These are phyloP conservation scores for Hycleus cichorii DNA, from an alignment of 1,140 invertebrate genomes.

Conservation along the genomic window DNA sequence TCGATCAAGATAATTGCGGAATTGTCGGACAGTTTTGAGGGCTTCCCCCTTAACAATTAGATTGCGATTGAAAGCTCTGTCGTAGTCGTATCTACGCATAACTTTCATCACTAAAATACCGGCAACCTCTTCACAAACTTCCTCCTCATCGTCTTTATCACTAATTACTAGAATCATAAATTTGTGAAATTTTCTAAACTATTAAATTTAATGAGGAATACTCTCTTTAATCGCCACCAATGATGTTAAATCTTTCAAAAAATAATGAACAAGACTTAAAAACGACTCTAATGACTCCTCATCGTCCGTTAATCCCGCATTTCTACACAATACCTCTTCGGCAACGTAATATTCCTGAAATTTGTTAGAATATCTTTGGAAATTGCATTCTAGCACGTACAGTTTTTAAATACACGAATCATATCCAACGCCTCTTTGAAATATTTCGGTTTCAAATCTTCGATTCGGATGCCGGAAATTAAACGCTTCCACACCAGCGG, in stretches of 20 bases:
- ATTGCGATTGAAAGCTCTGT: conserved; percentile 31
- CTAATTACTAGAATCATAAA: not conserved
- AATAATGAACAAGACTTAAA: conserved; percentile 44
- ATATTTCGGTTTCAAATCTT: conserved; percentile 49
- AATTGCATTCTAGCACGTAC: conserved; percentile 8
- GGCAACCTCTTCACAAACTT: conserved; percentile 5
- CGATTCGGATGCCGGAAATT: conserved; percentile 46
- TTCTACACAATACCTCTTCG: conserved; percentile 44
- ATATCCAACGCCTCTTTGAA: conserved; percentile 49
- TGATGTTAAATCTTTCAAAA: conserved; percentile 56
- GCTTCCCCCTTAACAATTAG: conserved; percentile 34
- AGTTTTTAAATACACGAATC: conserved; percentile 27
- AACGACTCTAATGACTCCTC: conserved; percentile 46
- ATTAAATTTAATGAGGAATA: not conserved
- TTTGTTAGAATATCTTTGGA: not conserved
- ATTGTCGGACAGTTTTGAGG: conserved; percentile 36
- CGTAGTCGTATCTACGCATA: conserved; percentile 32
- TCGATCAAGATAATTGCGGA: conserved; percentile 37
- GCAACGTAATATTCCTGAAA: conserved; percentile 45
- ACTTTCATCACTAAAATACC: conserved; percentile 32
- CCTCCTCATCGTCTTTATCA: conserved; percentile 14
- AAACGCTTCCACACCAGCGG: conserved; percentile 51
- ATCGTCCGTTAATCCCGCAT: conserved; percentile 44
- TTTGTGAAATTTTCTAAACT: not conserved
- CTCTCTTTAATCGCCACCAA: conserved; percentile 50